phyloP scores from a whole-genome alignment of 2,888 invertebrate species.

The Clivina fossor region DNA sequence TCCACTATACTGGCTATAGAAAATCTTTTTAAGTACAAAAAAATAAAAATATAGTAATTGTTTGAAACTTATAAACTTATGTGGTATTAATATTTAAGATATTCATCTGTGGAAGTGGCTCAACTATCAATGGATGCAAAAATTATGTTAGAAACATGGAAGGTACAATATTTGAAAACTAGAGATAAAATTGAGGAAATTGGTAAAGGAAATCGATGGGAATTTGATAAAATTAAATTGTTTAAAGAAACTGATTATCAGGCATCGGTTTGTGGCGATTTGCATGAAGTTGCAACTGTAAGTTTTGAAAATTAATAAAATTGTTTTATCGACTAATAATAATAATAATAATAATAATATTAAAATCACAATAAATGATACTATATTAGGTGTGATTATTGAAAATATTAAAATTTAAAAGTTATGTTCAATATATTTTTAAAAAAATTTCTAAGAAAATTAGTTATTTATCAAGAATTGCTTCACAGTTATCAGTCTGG shows the following conservation, averaged over 20 bases:
- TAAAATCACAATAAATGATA: too few relatives aligned
- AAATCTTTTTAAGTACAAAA: constrained; percentile 70
- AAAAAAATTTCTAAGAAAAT: too few relatives aligned
- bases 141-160: constrained; percentile 74
- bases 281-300: constrained; percentile 77
- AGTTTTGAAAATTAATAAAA: constrained; percentile 33
- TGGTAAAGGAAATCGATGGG: constrained; percentile 87
- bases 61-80: constrained; percentile 3
- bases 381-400: too few relatives aligned
- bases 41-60: not conserved
- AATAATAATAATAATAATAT: too few relatives aligned
- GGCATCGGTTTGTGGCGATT: constrained; percentile 73
- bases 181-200: constrained; percentile 83
- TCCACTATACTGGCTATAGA: constrained; percentile 69
- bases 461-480: too few relatives aligned
- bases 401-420: not conserved
- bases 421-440: too few relatives aligned
- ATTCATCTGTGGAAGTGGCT: constrained; percentile 47
- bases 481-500: too few relatives aligned
- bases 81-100: constrained; percentile 23
- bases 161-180: constrained; percentile 72
- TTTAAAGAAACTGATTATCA: constrained; percentile 87
- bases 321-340: not conserved
- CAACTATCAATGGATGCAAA: constrained; percentile 60
- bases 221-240: constrained; percentile 80